Conservation (phyloP, 2,113 vertebrate genomes). For the Sula dactylatra region DNA sequence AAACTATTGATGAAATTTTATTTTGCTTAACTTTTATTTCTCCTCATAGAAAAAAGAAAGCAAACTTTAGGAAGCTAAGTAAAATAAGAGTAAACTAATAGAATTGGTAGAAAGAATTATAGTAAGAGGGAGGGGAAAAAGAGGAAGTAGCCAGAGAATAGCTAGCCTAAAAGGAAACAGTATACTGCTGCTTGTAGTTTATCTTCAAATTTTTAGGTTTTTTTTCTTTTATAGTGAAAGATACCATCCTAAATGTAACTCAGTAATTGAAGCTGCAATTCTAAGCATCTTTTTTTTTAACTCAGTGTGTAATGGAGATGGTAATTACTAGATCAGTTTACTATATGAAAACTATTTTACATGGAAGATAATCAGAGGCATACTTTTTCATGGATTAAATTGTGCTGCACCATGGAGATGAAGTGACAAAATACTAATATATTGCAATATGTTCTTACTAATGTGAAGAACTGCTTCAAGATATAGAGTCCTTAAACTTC, state of each 20-base stretch:
- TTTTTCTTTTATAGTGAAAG: not conserved
- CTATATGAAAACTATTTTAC: not conserved
- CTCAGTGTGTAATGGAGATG: not conserved
- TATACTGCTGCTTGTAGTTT: not conserved
- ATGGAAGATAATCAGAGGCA: not conserved
- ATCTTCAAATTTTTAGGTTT: not conserved
- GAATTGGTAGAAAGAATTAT: not conserved
- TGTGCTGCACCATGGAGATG: rapidly evolving
- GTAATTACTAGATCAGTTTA: not conserved
- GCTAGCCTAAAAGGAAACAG: not conserved
- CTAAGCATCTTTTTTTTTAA: not conserved
- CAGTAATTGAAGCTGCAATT: not conserved
- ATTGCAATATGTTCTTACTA: not conserved
- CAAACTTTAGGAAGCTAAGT: not conserved
- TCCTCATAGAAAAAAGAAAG: not conserved
- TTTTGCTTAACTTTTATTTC: not conserved
- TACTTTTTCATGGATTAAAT: not conserved
- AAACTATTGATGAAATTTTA: not conserved
- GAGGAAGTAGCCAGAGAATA: not conserved
- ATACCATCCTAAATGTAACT: not conserved
- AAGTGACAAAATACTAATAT: not conserved
- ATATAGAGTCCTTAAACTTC: not conserved
- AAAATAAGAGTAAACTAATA: not conserved
- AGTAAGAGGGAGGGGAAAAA: not conserved
- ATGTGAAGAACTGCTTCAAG: not conserved